These are phyloP conservation scores for Fulica atra DNA, from an alignment of 2,113 vertebrate species.

Conservation along the genomic window DNA sequence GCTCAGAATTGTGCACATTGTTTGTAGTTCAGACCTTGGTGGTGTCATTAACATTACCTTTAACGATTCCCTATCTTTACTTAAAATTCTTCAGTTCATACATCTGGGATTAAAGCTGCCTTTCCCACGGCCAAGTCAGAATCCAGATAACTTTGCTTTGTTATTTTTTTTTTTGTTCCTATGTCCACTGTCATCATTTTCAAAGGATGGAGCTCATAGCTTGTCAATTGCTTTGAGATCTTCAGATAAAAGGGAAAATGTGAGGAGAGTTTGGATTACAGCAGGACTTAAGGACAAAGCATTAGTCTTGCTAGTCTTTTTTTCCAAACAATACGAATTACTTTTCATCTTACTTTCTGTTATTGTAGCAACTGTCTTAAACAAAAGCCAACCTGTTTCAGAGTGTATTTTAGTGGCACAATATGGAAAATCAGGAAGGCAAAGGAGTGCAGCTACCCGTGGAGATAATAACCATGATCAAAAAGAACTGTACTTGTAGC, in stretches of 20 bases:
- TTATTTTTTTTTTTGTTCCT: background rate
- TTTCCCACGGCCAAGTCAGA: background rate
- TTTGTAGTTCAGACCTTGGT: background rate
- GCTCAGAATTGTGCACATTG: background rate
- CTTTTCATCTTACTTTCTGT: background rate
- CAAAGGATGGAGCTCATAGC: background rate
- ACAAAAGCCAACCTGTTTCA: background rate
- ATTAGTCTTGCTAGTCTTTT: background rate
- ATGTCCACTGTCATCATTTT: background rate
- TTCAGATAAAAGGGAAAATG: background rate
- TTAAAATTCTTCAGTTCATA: background rate
- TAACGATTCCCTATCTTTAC: background rate
- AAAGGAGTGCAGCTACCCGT: constrained; percentile 37
- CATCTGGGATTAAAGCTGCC: background rate
- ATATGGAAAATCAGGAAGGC: background rate
- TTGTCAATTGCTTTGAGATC: background rate
- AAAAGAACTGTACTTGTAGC: background rate
- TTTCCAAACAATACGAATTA: background rate
- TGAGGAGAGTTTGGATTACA: background rate
- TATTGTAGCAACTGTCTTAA: constrained; percentile 6
- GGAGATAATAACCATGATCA: constrained; percentile 50
- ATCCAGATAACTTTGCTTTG: background rate
- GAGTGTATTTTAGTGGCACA: background rate
- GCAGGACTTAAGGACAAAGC: background rate
- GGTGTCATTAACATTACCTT: background rate